Evolutionary conservation across 2,797 vertebrate genomes (phyloP), one percentile per base, ranked within the genome.

Genomic region (Melanotaenia boesemani): DNA sequence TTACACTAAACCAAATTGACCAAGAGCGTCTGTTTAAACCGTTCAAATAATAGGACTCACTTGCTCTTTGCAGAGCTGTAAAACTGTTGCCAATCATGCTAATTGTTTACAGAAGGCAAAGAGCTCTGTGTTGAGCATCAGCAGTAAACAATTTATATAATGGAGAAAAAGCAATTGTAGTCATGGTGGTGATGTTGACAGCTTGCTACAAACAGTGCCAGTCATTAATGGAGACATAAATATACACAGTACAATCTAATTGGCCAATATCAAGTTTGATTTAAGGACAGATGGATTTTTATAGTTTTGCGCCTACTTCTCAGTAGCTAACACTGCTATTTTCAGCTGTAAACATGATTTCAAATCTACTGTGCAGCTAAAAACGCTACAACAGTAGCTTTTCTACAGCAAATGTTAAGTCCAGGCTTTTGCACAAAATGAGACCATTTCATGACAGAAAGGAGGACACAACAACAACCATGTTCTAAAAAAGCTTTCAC

Each of bases 31-130:
- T 83, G 77, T 55, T 63, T 84, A 70, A 92, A 93, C 91, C 84
- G 87, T 92, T 92, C 58, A 58, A 88, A 76, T 37, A 76, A 82
- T 84, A 85, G 84, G 78, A 86, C 87, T 82, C 78, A 63, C 76
- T 81, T 52, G 34, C 76, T 77, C 94, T 95, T 93, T 89, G 93
- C 94, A 91, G 93, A 95, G 94, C 95, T 95, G 92, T 92, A 93
- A 32, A 77, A 82, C 92, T 94, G 76, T 92, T 92, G 93, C 96
- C 94, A 91, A 95, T 95, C 95, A 95, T 95, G 95, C 94, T 90
- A 92, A 95, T 93, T 95, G 96, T 96, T 96, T 86, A 91, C 81
- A 94, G 94, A 97, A 96, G 95, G 95, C 94, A 96, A 91, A 92
- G 68, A 96, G 95, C 96, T 96, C 96, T 90, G 88, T 93, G 92